phyloP scores from a whole-genome alignment of 2,888 invertebrate species.

The Yponomeuta evonymella region DNA sequence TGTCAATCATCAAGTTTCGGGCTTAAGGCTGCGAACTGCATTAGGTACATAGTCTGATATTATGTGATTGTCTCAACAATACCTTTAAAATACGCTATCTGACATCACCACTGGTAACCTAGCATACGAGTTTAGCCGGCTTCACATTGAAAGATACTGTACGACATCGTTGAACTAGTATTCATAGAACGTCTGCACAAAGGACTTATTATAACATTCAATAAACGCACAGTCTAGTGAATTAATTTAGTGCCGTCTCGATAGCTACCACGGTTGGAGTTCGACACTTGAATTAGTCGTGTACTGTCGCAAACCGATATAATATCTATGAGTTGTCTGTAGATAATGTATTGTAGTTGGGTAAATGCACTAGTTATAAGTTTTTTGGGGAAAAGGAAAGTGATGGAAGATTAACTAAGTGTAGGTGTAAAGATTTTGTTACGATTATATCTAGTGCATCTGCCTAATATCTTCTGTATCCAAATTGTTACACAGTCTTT shows the following conservation, averaged over 20 bases:
- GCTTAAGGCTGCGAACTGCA: not conserved
- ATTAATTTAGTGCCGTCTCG: slow-evolving; percentile 67
- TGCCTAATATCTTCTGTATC: slow-evolving; percentile 5
- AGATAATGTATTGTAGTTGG: not conserved
- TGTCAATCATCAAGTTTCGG: not conserved
- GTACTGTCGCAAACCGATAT: slow-evolving; percentile 23
- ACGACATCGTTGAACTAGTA: too few species aligned
- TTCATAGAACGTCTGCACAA: too few species aligned
- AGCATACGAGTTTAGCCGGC: not conserved
- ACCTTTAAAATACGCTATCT: not conserved
- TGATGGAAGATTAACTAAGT: not conserved
- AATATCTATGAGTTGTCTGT: not conserved
- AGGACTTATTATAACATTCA: slow-evolving; percentile 49
- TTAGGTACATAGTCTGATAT: not conserved
- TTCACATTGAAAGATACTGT: not conserved
- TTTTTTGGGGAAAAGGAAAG: not conserved
- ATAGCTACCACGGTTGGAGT: slow-evolving; percentile 58
- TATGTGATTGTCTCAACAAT: not conserved
- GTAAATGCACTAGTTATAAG: slow-evolving; percentile 1
- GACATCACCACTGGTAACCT: not conserved
- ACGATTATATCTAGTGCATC: not conserved
- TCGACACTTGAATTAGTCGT: slow-evolving; percentile 54
- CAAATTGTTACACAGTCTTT: slow-evolving; percentile 3
- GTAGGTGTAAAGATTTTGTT: not conserved
- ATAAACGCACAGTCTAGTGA: slow-evolving; percentile 75